Base-by-base conservation (phyloP, 2,113 vertebrate genomes). In the Tinamus guttatus region DNA sequence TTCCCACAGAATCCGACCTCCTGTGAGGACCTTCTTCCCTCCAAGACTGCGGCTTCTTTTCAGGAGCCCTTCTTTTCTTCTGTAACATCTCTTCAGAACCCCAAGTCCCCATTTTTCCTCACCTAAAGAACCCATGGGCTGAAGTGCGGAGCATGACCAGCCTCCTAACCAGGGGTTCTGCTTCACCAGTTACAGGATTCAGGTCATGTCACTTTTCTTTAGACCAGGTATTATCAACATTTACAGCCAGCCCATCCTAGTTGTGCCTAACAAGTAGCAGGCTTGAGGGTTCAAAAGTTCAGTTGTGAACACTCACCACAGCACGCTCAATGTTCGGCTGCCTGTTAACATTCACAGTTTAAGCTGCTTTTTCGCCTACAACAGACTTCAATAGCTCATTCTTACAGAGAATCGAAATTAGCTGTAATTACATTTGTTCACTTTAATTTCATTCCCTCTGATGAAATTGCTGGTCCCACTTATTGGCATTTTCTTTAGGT, bases 391-490 rank as follows among this genome's bases (percentile, higher is more conserved):
- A 77, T 67, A 77, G 13, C 49, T 60, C 38, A 24, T 90, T 94
- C 58, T 85, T 92, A 36, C 43, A 83, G 21, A 89, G 19, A 90
- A 92, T 85, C 36, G 59, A 94, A 95, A 90, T 89, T 24, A 92
- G 22, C 47, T 93, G 60, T 58, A 79, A 92, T 89, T 93, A 54
- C 13, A 24, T 80, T 94, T 85, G 27, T 38, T 92, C 60, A 49
- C 63, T 93, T 90, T 64, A 58, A 69, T 93, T 94, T 96, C 25
- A 56, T 79, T 83, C 52, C 25, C 14, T 88, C 16, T 92, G 43
- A 78, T 56, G 43, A 84, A 93, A 92, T 28, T 74, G 38, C 78
- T 86, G 32, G 27, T 87, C 52, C 49, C 41, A 83, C 4, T 58
- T 80, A 64, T 11, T 84, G 71, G 52, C 20, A 34, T 74, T 95